These are phyloP conservation scores for Druon quercuslanigerum DNA, from an alignment of 1,140 invertebrate species.

Conservation along the genomic window DNA sequence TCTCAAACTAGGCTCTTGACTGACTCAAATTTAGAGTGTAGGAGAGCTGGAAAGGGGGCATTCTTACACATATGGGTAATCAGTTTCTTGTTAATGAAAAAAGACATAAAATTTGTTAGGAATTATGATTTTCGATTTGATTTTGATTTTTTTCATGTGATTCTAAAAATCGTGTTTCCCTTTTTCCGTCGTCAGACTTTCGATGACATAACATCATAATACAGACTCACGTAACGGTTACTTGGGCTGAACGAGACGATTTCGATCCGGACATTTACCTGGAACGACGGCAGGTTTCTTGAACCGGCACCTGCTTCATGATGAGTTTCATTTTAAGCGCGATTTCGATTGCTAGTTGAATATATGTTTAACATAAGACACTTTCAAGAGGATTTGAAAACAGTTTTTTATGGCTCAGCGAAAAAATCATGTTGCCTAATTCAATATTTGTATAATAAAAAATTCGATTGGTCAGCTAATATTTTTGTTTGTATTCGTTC, in stretches of 20 bases:
- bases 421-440: conserved; percentile 11
- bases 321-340: not conserved
- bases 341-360: not conserved
- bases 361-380: not conserved
- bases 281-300: conserved; percentile 30
- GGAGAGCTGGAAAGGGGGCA: too few relatives aligned
- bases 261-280: conserved; percentile 25
- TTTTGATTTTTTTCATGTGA: not conserved
- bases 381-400: not conserved
- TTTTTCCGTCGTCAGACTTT: not conserved
- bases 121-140: too few relatives aligned
- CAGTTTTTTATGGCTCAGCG: not conserved
- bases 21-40: too few relatives aligned
- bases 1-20: too few relatives aligned
- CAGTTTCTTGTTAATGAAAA: too few relatives aligned
- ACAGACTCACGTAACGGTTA: conserved; percentile 21
- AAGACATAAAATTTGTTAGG: too few relatives aligned
- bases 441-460: not conserved
- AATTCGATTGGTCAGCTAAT: too few relatives aligned
- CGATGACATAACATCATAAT: not conserved
- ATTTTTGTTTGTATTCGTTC: too few relatives aligned
- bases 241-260: not conserved
- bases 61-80: too few relatives aligned
- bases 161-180: conserved; percentile 11
- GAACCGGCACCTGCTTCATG: conserved; percentile 27